Evolutionary conservation across 1,140 invertebrate species (phyloP), one percentile per base, ranked within the genome.

Genomic region (Trissolcus basalis): DNA sequence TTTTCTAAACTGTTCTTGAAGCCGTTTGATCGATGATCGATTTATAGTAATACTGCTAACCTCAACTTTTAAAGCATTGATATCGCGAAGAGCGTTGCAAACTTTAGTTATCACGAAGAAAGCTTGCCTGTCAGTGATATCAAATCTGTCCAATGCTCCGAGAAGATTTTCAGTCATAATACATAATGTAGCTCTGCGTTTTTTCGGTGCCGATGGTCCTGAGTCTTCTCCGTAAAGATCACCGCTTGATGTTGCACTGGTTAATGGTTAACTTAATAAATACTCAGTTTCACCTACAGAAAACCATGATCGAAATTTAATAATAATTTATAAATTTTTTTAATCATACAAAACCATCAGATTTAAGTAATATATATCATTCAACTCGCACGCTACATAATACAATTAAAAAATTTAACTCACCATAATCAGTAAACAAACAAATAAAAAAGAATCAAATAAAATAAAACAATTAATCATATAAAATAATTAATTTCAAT

Each of bases 141-240:
- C 51, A 68, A 68, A 68, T 58, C 64, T 59, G 36, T 68, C 47
- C 2, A 68, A 68, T 15, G 48, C 27, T 8, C 47, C 64, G 39
- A 58, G 32, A 41, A 68, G 54, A 50, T 68, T 33, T 44, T 51
- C 54, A 12, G 35, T 58, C 10, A 68, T 13, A 12, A 64, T 64
- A 36, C 47, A 47, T 47, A 33, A 35, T 6, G 50, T 47, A n/a
- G n/a, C n/a, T 54, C 50, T 15, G 45, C 7, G 41, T 39, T 8
- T 54, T n/a, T 64, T 64, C 6, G 45, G 45, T 4, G 14, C 36
- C 33, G 60, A 64, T 19, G 54, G 54, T 39, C 35, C 54, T 53
- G 53, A 9, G 11, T 43, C 7, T 64, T 64, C 50, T 64, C 32
- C 54, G 54, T 35, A 68, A 27, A 58, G 47, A 4, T 68, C 54